phyloP scores from a whole-genome alignment of 2,797 vertebrate genomes.

The Smutsia temminckii region DNA sequence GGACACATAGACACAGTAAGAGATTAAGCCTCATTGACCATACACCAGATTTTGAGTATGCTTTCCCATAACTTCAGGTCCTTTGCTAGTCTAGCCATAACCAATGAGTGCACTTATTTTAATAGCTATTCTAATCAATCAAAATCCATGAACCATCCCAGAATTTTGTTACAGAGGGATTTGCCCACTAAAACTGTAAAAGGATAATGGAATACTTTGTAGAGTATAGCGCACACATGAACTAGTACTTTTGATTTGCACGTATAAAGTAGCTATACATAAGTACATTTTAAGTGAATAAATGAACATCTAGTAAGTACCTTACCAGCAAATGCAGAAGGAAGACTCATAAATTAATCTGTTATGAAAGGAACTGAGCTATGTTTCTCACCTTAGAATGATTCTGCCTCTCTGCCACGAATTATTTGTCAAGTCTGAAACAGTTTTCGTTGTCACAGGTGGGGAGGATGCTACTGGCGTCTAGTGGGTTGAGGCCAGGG shows the following conservation, averaged over 20 bases:
- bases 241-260: neutral
- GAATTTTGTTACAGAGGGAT: neutral
- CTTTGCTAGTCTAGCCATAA: neutral
- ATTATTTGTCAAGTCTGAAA: neutral
- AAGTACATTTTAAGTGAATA: neutral
- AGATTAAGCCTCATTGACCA: neutral
- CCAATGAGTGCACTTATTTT: neutral
- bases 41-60: neutral
- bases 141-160: neutral
- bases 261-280: neutral
- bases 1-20: neutral
- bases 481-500: neutral
- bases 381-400: neutral
- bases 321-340: neutral
- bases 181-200: neutral
- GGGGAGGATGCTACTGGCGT: neutral
- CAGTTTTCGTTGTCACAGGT: neutral
- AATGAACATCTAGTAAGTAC: neutral
- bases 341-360: neutral
- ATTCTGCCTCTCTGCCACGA: neutral
- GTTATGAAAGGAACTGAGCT: neutral
- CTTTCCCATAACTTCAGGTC: neutral
- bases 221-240: neutral
- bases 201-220: neutral
- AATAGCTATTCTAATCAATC: neutral